Evolutionary conservation across 2,113 vertebrate genomes (phyloP).

Genomic region (Hydropotes inermis): DNA sequence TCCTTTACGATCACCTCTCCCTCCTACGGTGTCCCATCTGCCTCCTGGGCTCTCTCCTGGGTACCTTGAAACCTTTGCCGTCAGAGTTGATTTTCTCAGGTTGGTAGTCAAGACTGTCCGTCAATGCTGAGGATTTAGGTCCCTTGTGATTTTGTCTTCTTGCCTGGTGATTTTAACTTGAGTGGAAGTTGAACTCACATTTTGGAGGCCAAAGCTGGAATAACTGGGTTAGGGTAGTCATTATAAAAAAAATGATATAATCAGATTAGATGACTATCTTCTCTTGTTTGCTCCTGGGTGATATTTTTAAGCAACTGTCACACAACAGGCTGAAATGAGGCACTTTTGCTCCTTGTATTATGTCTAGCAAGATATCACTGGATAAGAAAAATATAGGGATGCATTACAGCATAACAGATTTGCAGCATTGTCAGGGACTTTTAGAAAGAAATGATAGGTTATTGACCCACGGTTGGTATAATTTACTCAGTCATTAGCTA

Average conservation of each 20-base stretch:
- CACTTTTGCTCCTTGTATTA: not conserved
- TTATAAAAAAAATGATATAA: not conserved
- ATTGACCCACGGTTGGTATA: not conserved
- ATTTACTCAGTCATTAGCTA: not conserved
- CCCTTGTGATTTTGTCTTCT: not conserved
- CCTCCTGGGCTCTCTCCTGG: not conserved
- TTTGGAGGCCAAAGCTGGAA: not conserved
- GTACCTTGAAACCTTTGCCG: not conserved
- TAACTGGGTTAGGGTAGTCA: not conserved
- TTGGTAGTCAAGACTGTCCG: not conserved
- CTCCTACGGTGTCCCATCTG: not conserved
- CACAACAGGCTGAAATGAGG: not conserved
- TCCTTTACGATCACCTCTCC: not conserved
- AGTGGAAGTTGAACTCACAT: not conserved
- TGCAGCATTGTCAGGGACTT: not conserved
- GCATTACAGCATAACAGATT: not conserved
- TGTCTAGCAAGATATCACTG: not conserved
- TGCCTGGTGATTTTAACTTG: not conserved
- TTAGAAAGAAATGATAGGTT: not conserved
- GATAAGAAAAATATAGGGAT: not conserved
- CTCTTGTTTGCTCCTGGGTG: constrained; percentile 11
- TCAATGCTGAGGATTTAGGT: not conserved
- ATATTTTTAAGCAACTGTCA: constrained; percentile 17
- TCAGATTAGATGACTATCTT: not conserved
- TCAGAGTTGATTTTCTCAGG: constrained; percentile 7